Evolutionary conservation across 2,888 invertebrate species (phyloP).

Genomic region (Dinocampus coccinellae): DNA sequence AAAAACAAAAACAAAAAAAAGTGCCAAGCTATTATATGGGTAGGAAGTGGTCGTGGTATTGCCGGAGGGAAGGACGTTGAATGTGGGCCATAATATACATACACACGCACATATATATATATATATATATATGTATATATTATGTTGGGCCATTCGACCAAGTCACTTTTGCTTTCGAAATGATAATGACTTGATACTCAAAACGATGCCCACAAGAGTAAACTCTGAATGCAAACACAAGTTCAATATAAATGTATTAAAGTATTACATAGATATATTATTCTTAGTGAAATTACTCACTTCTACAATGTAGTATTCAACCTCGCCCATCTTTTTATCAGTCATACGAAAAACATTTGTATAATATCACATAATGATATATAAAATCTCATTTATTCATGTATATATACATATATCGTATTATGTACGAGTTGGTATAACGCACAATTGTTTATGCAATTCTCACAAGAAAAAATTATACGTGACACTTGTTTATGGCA

Average conservation of each 20-base stretch:
- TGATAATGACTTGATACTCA: constrained; percentile 67
- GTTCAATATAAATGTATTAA: background rate
- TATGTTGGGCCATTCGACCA: background rate
- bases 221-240: too few species aligned
- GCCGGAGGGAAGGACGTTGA: constrained; percentile 68
- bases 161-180: constrained; percentile 66
- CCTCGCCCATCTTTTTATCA: background rate
- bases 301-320: constrained; percentile 6
- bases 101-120: too few species aligned
- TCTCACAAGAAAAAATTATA: background rate
- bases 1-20: too few species aligned
- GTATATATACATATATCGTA: background rate
- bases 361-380: background rate
- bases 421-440: too few species aligned
- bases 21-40: constrained; percentile 10
- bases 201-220: constrained; percentile 28
- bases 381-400: background rate
- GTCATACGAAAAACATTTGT: background rate
- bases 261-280: background rate
- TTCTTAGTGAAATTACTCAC: background rate
- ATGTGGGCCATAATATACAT: constrained; percentile 57
- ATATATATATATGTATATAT: too few species aligned
- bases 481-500: background rate
- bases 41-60: constrained; percentile 65
- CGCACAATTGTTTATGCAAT: background rate